Base-by-base conservation (phyloP, 2,888 invertebrate genomes). In the Cantharis flavilabris region DNA sequence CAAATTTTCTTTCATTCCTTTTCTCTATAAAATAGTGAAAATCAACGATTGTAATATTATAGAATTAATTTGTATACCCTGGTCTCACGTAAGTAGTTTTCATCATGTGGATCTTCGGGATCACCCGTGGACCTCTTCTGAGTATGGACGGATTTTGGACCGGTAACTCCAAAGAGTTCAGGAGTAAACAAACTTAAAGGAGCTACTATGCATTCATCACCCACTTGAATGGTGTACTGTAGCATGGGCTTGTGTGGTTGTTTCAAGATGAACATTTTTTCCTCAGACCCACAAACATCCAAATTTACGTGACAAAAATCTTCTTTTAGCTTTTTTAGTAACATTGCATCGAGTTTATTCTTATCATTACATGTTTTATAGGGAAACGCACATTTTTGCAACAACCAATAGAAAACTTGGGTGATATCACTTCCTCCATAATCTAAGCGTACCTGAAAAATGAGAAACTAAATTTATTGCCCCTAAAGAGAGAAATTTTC, bases 361-460 rank as follows among this genome's bases (percentile, higher is more conserved):
- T 90, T 90, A 82, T 95, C 94, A 84, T 92, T 92, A 89, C 96
- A 96, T 75, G 92, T 92, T 85, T 94, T 94, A 83, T 97, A 97
- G 0, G 97, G 97, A 86, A 98, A 97, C 3, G 96, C 95, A 84
- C 96, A 96, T 86, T 96, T 96, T 82, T 95, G 95, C 23, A 98
- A 90, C 81, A 98, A 90, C 94, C 97, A 96, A 72, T 94, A 94
- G 83, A 98, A 93, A 9, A 96, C 94, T 87, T 97, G 96, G 0
- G 97, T 96, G 0, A 98, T 94, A 89, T 98, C 98, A 11, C 95
- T 95, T 3, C 97, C 96, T 3, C 98, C 98, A 85, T 97, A 97
- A 82, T 96, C 95, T 90, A 98, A 91, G 72, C 95, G 89, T 0
- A 93, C 85, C 88, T 89, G 82, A 71, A 82, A 23, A 23, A 23